Percentiles rank a stretch among this genome's conserved stretches.
Evolutionary conservation across 1,140 invertebrate species (phyloP).

Genomic region (Zelostemma sp.): DNA sequence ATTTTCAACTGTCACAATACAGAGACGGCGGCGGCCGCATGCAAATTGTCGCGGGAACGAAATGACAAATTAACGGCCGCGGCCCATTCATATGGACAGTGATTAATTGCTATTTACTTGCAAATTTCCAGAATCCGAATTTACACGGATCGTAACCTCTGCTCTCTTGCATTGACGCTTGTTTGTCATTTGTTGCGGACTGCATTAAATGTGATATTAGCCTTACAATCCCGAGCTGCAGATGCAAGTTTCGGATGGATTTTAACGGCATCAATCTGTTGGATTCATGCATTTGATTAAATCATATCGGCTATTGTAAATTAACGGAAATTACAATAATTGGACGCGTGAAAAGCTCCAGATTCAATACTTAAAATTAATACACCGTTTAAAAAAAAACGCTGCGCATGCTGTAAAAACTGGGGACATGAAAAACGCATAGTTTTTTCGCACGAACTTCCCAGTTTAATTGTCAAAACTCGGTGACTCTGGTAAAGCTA

Average conservation of each 20-base stretch:
- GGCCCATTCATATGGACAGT: constrained; percentile 62
- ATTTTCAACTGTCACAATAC: constrained; percentile 34
- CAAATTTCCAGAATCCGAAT: constrained; percentile 62
- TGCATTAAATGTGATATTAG: constrained; percentile 45
- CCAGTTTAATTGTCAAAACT: no score
- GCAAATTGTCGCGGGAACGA: constrained; percentile 58
- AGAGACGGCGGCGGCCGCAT: constrained; percentile 47
- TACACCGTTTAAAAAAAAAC: no score
- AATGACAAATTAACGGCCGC: constrained; percentile 62
- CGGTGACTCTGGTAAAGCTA: no score
- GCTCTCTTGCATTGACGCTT: constrained; percentile 42
- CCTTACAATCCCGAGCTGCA: constrained; percentile 8
- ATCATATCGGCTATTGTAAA: neutral
- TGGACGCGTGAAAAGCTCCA: neutral
- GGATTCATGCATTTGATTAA: constrained; percentile 16
- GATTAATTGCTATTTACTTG: constrained; percentile 69
- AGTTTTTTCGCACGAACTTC: no score
- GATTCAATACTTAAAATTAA: no score
- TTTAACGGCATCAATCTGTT: constrained; percentile 30
- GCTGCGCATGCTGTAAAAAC: no score
- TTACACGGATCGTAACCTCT: constrained; percentile 52
- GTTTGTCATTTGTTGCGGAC: constrained; percentile 56
- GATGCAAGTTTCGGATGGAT: constrained; percentile 38
- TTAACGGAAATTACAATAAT: neutral
- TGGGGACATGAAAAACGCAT: no score